These are phyloP conservation scores for Drosophila serrata DNA, from an alignment of 1,140 invertebrate genomes.

Conservation along the genomic window DNA sequence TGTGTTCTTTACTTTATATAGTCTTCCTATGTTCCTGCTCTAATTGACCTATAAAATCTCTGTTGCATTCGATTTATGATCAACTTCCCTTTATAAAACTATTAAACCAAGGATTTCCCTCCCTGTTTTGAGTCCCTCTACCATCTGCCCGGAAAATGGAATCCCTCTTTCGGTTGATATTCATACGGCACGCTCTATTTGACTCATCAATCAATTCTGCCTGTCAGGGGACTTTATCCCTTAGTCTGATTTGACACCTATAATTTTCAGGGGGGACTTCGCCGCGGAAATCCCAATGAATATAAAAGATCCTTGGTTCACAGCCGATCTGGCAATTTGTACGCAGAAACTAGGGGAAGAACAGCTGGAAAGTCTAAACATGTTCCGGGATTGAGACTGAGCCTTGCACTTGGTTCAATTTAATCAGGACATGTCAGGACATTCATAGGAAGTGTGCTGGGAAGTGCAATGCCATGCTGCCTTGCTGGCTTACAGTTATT, in stretches of 20 bases:
- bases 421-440: constrained; percentile 58
- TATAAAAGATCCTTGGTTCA: constrained; percentile 59
- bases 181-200: constrained; percentile 76
- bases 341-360: not conserved
- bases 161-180: constrained; percentile 48
- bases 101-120: constrained; percentile 37
- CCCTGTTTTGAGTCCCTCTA: constrained; percentile 4
- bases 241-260: constrained; percentile 69
- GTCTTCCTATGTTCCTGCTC: not conserved
- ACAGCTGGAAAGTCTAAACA: constrained; percentile 45
- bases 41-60: constrained; percentile 59
- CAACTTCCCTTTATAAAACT: constrained; percentile 60
- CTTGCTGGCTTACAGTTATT: constrained; percentile 1
- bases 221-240: constrained; percentile 48
- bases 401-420: constrained; percentile 67
- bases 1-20: not conserved
- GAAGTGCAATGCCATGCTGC: constrained; percentile 56
- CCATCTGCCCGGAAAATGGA: constrained; percentile 41
- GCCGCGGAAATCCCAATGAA: constrained; percentile 45
- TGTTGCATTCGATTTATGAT: constrained; percentile 37
- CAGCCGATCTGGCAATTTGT: constrained; percentile 51
- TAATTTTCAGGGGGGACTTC: constrained; percentile 1
- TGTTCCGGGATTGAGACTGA: constrained; percentile 23
- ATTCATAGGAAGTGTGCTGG: constrained; percentile 6
- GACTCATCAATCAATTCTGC: constrained; percentile 70